Evolutionary conservation across 2,888 invertebrate genomes (phyloP), one percentile per base, ranked within the genome.

Genomic region (Tetranychus truncatus): DNA sequence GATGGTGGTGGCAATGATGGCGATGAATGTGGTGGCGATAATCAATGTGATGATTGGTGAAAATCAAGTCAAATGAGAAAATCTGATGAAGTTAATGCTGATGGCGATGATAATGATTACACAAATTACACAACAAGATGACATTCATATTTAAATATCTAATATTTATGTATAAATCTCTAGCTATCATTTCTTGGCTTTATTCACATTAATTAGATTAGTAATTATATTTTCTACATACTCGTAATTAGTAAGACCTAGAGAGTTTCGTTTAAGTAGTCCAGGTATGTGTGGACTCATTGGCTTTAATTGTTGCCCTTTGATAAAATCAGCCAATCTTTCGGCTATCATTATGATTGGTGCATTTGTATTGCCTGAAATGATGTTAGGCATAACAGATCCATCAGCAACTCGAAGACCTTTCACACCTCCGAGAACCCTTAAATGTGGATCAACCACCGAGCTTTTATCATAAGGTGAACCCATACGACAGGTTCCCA

Each of bases 341-440:
- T 93, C 92, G 0, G 88, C 92, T 55, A 92, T 90, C 92, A 92
- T 92, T 74, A 92, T 91, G n/a, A 89, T 88, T 0, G 92, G 91
- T 0, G 92, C 92, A 82, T 92, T 92, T 1, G 92, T 92, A 81
- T 93, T 92, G 9, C 92, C 92, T 80, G 91, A 91, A 55, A 88
- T 88, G 79, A 92, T 90, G 1, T 89, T 89, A 0, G 92, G 92
- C 91, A 92, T 92, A 79, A 92, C 88, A 80, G 91, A 90, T 46
- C 91, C 91, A 81, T 92, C 92, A 79, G 91, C 88, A 21, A 92
- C 90, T 78, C 92, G 85, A 46, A 93, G 84, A n/a, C 90, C 89
- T 75, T 87, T 84, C 0, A 92, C 84, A 1, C 92, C 92, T 1
- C 55, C 55, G 0, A 77, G 71, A 8, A 77, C 76, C 20, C 79